These are phyloP conservation scores for Chelon auratus DNA, from an alignment of 2,797 vertebrate species.

Conservation along the genomic window DNA sequence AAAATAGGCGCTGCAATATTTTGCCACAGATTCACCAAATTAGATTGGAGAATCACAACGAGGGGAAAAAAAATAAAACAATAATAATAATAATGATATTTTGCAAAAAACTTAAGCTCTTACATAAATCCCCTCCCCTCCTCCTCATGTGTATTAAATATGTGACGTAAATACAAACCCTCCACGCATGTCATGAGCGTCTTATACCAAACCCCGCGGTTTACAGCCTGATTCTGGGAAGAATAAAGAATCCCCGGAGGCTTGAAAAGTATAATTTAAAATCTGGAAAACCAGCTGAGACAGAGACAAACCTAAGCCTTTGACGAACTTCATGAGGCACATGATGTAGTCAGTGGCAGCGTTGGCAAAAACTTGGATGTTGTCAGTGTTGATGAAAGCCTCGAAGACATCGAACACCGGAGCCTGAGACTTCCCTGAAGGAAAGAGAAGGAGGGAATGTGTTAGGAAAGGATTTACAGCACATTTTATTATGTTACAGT, in stretches of 20 bases:
- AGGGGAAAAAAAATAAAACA: neutral
- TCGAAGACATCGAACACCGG: constrained; percentile 98
- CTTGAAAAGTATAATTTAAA: neutral
- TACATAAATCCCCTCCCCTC: neutral
- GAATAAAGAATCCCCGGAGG: neutral
- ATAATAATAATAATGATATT: neutral
- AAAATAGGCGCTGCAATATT: neutral
- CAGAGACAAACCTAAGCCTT: constrained; percentile 89
- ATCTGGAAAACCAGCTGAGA: too few species aligned
- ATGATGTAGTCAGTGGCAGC: constrained; percentile 98
- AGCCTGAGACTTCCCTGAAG: constrained; percentile 92
- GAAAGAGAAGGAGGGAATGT: neutral
- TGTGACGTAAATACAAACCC: neutral
- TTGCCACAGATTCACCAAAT: neutral
- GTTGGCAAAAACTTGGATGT: constrained; percentile 98
- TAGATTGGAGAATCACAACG: too few species aligned
- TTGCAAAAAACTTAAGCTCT: neutral
- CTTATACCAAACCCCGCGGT: too few species aligned
- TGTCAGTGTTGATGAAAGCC: constrained; percentile 97
- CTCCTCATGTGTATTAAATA: neutral
- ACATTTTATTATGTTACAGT: too few species aligned
- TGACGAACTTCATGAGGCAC: constrained; percentile 99
- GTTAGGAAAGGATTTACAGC: too few species aligned
- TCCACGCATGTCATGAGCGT: neutral
- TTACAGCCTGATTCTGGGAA: neutral